phyloP scores from a whole-genome alignment of 1,140 invertebrate species.

The Mercenaria mercenaria region DNA sequence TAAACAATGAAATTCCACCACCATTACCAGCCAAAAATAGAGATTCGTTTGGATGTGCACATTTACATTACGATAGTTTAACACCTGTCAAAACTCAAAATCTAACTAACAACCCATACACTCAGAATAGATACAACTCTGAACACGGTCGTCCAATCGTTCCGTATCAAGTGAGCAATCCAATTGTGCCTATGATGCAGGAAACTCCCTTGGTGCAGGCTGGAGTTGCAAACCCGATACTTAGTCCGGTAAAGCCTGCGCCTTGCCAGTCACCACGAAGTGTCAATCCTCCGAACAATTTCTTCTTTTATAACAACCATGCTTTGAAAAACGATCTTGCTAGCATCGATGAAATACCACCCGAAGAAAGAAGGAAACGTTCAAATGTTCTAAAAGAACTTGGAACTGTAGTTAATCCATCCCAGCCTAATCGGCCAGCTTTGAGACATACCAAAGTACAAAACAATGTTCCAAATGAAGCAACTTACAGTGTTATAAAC shows the following conservation, averaged over 20 bases:
- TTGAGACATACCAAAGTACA: slow-evolving; percentile 49
- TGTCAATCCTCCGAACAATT: neutral
- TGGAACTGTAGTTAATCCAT: slow-evolving; percentile 68
- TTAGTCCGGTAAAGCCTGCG: slow-evolving; percentile 68
- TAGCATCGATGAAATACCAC: slow-evolving; percentile 71
- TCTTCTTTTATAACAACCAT: slow-evolving; percentile 25
- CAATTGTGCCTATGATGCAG: slow-evolving; percentile 72
- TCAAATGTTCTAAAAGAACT: slow-evolving; percentile 76
- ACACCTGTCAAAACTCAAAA: neutral
- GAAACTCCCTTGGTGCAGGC: slow-evolving; percentile 74
- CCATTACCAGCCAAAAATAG: slow-evolving; percentile 51
- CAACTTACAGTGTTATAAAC: slow-evolving; percentile 54
- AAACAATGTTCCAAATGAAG: slow-evolving; percentile 3
- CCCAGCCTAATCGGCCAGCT: slow-evolving; percentile 69
- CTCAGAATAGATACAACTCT: neutral
- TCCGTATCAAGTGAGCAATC: slow-evolving; percentile 65
- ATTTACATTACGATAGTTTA: slow-evolving; percentile 41
- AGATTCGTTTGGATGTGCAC: slow-evolving; percentile 32
- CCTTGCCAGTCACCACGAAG: slow-evolving; percentile 69
- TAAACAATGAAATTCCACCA: slow-evolving; percentile 51
- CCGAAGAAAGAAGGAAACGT: slow-evolving; percentile 71
- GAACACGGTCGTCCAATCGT: slow-evolving; percentile 54
- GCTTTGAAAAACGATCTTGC: slow-evolving; percentile 45
- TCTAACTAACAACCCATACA: neutral
- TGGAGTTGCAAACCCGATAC: slow-evolving; percentile 73